Conservation (phyloP, 2,888 invertebrate genomes). For the Chrysomela aeneicollis region DNA sequence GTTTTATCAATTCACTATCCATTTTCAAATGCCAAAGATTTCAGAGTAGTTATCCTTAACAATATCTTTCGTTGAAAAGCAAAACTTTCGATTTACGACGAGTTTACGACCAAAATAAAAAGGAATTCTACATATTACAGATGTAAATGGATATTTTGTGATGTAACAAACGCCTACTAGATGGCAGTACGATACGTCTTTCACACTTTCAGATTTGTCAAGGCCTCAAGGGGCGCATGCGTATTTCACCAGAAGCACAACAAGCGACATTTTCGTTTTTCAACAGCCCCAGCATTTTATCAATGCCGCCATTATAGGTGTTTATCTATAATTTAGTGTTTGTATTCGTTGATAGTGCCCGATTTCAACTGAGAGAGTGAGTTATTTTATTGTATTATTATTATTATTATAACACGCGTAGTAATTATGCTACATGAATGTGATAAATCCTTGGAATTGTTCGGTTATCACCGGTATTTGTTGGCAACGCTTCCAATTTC, state of each 20-base stretch:
- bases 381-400: slow-evolving; percentile 7
- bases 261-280: slow-evolving; percentile 25
- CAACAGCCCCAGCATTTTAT: slow-evolving; percentile 42
- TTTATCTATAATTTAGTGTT: slow-evolving; percentile 34
- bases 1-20: background rate
- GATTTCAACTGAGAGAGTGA: slow-evolving; percentile 22
- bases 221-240: background rate
- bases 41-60: too few species aligned
- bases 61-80: background rate
- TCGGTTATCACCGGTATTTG: background rate
- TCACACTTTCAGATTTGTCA: background rate
- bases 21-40: background rate
- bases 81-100: background rate
- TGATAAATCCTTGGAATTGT: background rate
- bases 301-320: slow-evolving; percentile 46
- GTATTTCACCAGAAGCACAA: background rate
- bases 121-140: background rate
- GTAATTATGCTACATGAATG: background rate
- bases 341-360: slow-evolving; percentile 22
- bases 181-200: slow-evolving; percentile 13
- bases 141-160: too few species aligned
- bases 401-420: background rate
- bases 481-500: background rate
- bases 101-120: too few species aligned
- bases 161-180: slow-evolving; percentile 12